Evolutionary conservation across 64 coral and sea anemone genomes (phyloP).

Genomic region (Pocillopora damicornis): DNA sequence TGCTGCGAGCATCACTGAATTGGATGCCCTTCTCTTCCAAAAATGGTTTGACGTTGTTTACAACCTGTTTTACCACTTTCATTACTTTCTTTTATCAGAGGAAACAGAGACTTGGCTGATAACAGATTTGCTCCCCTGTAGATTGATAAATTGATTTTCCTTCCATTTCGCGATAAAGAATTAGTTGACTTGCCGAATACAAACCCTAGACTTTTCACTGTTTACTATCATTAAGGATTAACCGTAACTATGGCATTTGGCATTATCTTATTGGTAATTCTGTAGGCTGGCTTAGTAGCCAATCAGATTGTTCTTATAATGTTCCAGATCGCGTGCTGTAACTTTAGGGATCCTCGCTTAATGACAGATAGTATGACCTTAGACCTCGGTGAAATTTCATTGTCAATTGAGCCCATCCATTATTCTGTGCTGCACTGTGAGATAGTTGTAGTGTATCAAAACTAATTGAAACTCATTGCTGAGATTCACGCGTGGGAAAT

Average conservation of each 20-base stretch:
- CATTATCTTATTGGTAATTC: slow-evolving; percentile 9
- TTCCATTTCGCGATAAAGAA: slow-evolving; percentile 21
- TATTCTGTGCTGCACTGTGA: background rate
- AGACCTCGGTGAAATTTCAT: background rate
- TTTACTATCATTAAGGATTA: background rate
- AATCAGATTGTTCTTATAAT: background rate
- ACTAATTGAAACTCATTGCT: background rate
- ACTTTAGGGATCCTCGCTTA: slow-evolving; percentile 15
- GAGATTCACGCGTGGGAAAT: slow-evolving; percentile 13
- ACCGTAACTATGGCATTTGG: background rate
- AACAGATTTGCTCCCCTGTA: slow-evolving; percentile 11
- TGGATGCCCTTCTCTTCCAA: too few species aligned
- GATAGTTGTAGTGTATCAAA: background rate
- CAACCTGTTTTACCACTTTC: background rate
- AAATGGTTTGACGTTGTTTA: background rate
- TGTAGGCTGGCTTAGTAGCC: slow-evolving; percentile 13
- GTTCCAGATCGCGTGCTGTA: slow-evolving; percentile 10
- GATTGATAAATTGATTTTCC: slow-evolving; percentile 8
- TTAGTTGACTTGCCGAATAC: background rate
- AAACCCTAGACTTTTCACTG: background rate
- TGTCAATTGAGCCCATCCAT: slow-evolving; percentile 25
- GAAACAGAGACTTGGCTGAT: slow-evolving; percentile 16
- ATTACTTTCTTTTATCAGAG: background rate
- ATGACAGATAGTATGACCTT: slow-evolving; percentile 19
- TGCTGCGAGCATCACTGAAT: too few species aligned